Evolutionary conservation across 2,113 vertebrate species (phyloP), one percentile per base, ranked within the genome.

Genomic region (Candoia aspera): DNA sequence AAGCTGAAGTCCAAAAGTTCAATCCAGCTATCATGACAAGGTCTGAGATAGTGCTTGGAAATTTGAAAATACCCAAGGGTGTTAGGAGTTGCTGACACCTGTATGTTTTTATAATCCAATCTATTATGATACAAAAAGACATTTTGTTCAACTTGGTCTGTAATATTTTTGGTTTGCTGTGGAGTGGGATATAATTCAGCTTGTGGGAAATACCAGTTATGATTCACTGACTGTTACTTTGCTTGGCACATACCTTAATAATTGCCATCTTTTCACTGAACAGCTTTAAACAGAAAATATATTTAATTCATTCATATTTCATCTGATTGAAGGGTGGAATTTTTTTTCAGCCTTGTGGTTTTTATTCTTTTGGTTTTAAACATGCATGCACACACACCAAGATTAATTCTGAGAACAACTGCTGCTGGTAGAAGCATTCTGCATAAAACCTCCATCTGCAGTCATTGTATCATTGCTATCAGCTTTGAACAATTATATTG

Each of bases 351-450:
- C 1, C 12, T 29, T 29, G 17, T n/a, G n/a, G 64, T 33, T 46
- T 86, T 64, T 84, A 23, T 3, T 19, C 2, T 60, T 58, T 2
- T 19, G n/a, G n/a, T 73, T 33, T 73, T 89, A 12, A 91, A 86
- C 23, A 62, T 19, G 42, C 29, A 59, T 23, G 8, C 29, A 58
- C 57, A 60, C 0, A 88, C 23, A 0, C 42, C 0, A 58, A 92
- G 46, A 12, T 93, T 93, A 53, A 95, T 91, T 94, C 90, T 55
- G 86, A 92, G 46, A 11, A 2, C 17, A 92, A 85, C 33, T 94
- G n/a, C 73, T 93, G 54, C 83, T 95, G n/a, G 87, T 90, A 8
- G 53, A 23, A 87, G 60, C 59, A 10, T 89, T 93, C 95, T 91
- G 54, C 21, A 46, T n/a, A 42, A n/a, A 53, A 79, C 17, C 19